phyloP scores from a whole-genome alignment of 2,113 vertebrate species.

The Ceyx margarethae region DNA sequence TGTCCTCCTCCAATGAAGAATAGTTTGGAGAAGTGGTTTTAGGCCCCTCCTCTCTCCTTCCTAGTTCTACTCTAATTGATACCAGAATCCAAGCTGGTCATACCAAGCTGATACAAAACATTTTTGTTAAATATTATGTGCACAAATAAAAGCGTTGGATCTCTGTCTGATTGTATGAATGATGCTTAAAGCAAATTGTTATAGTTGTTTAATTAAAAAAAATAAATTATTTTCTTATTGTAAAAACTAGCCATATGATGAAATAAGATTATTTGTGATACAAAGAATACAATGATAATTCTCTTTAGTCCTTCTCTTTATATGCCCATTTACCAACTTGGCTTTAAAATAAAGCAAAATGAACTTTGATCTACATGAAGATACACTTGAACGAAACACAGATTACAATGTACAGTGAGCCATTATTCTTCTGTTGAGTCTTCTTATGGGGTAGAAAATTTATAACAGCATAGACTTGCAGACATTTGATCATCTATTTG shows the following conservation, averaged over 20 bases:
- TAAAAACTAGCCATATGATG: background rate
- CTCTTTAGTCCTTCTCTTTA: background rate
- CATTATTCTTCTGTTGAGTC: background rate
- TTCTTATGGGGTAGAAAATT: slow-evolving; percentile 20
- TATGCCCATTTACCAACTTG: slow-evolving; percentile 26
- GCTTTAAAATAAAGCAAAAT: slow-evolving; percentile 34
- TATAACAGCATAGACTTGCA: background rate
- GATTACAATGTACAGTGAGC: background rate
- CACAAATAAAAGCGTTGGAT: background rate
- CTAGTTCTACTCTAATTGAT: background rate
- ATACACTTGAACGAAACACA: background rate
- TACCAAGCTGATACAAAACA: background rate
- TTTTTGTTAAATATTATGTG: background rate
- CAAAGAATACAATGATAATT: background rate
- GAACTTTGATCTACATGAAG: slow-evolving; percentile 32
- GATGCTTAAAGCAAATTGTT: background rate
- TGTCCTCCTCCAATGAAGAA: background rate
- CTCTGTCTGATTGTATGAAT: background rate
- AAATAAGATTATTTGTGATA: background rate
- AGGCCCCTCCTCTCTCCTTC: background rate
- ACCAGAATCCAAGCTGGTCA: background rate
- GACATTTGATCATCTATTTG: slow-evolving; percentile 24
- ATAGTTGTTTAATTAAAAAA: background rate
- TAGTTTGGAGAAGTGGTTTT: background rate
- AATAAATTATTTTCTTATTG: background rate